phyloP scores from a whole-genome alignment of 2,888 invertebrate genomes.

The Diarsia rubi region DNA sequence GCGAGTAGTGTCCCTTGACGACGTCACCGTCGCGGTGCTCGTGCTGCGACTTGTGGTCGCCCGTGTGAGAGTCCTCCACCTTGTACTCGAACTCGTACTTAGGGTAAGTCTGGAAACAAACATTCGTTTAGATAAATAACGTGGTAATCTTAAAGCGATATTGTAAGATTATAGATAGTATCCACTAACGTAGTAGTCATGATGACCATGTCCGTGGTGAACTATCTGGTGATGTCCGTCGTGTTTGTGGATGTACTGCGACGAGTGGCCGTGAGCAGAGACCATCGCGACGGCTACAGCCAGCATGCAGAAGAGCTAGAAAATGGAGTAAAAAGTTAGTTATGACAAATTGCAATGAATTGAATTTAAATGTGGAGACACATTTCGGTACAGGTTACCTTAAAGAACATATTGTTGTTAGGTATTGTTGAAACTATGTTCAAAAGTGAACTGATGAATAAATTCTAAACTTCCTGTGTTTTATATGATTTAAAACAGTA shows the following conservation, averaged over 20 bases:
- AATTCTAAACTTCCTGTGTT: conserved; percentile 42
- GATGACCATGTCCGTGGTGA: conserved; percentile 69
- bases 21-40: conserved; percentile 87
- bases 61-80: conserved; percentile 89
- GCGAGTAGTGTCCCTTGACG: conserved; percentile 77
- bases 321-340: background rate
- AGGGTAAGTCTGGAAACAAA: conserved; percentile 78
- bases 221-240: conserved; percentile 75
- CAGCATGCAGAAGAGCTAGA: conserved; percentile 48
- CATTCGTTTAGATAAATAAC: background rate
- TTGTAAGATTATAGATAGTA: background rate
- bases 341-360: background rate
- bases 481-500: conserved; percentile 52
- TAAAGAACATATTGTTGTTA: conserved; percentile 44
- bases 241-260: conserved; percentile 71
- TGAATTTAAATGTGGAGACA: background rate
- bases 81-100: conserved; percentile 90
- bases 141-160: background rate
- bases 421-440: background rate
- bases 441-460: conserved; percentile 45
- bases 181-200: conserved; percentile 50
- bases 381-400: conserved; percentile 25
- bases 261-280: conserved; percentile 55
- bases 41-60: conserved; percentile 88
- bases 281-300: conserved; percentile 28